Evolutionary conservation across 2,113 vertebrate species (phyloP).

Genomic region (Castor canadensis): DNA sequence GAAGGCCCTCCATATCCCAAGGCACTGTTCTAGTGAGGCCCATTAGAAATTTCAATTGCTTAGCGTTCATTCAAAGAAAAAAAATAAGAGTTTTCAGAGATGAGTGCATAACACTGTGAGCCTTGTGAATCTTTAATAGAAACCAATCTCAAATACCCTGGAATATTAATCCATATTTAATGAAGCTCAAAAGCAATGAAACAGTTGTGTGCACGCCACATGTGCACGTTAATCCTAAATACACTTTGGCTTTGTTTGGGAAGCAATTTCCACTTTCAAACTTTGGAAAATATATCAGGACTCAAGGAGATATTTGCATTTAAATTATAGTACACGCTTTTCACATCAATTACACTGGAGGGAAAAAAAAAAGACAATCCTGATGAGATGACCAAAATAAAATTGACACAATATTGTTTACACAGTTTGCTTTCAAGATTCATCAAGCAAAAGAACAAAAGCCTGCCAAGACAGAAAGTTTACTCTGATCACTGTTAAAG

Average conservation of each 20-base stretch:
- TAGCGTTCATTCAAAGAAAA: neutral
- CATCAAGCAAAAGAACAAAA: neutral
- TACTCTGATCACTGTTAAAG: neutral
- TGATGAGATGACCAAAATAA: constrained; percentile 58
- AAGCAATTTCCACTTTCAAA: constrained; percentile 66
- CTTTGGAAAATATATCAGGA: constrained; percentile 43
- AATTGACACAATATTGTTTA: constrained; percentile 45
- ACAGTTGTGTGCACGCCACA: neutral
- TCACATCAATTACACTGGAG: constrained; percentile 45
- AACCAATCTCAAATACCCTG: constrained; percentile 55
- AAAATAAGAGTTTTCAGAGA: constrained; percentile 29
- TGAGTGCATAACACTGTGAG: constrained; percentile 3
- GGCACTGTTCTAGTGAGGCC: neutral
- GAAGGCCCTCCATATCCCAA: neutral
- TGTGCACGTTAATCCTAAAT: constrained; percentile 60
- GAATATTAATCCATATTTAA: constrained; percentile 61
- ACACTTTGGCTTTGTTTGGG: constrained; percentile 57
- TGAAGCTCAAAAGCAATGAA: constrained; percentile 31
- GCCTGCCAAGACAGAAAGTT: neutral
- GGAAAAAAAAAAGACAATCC: neutral
- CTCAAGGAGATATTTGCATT: constrained; percentile 69
- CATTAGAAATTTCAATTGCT: neutral
- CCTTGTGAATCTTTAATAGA: constrained; percentile 6
- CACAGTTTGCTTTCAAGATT: constrained; percentile 2
- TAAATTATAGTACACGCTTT: constrained; percentile 67